Conservation (phyloP, 2,113 vertebrate species). For the Dolichallabes microphthalmus region DNA sequence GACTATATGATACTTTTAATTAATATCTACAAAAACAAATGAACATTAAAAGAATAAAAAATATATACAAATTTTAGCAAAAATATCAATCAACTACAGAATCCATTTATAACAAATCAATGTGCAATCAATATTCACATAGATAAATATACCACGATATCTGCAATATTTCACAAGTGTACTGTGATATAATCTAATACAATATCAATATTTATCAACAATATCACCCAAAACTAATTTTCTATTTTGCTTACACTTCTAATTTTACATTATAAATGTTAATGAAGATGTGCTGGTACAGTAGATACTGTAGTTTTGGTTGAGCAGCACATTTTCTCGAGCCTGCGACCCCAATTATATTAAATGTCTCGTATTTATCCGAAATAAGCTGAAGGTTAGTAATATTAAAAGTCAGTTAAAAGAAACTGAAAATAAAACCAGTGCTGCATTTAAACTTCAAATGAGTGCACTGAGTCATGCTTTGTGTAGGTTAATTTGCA, state of each 20-base stretch:
- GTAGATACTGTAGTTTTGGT: background rate
- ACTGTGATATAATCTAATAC: background rate
- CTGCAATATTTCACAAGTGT: background rate
- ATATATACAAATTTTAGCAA: background rate
- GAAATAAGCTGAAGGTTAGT: background rate
- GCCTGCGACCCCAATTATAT: no score
- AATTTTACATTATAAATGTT: background rate
- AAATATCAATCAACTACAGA: background rate
- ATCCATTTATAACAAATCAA: background rate
- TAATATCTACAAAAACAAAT: background rate
- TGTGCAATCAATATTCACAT: background rate
- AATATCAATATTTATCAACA: background rate
- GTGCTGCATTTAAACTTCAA: background rate
- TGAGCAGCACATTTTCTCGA: slow-evolving; percentile 1
- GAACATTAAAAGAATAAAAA: background rate
- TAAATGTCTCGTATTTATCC: background rate
- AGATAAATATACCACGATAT: background rate
- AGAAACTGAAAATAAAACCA: background rate
- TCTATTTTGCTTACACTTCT: background rate
- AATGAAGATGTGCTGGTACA: background rate
- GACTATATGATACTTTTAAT: background rate
- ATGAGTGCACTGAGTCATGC: background rate
- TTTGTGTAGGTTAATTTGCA: background rate
- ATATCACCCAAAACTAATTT: background rate
- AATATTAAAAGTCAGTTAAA: background rate